Conservation (phyloP, 1,140 invertebrate species). For the Cydia fagiglandana region DNA sequence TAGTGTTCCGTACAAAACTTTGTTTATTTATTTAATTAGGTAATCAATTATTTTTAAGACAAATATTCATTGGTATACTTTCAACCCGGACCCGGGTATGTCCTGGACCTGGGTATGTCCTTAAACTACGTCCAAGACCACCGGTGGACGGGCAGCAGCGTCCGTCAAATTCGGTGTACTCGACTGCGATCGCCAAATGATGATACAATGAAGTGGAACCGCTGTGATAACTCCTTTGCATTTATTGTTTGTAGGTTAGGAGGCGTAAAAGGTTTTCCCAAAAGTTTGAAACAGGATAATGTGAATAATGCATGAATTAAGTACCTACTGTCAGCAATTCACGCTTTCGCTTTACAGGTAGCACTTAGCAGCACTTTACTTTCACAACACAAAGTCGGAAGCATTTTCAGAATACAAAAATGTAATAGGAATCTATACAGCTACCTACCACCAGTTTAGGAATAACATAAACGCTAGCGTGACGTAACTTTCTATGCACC, state of each 20-base stretch:
- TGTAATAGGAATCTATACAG: too few relatives aligned
- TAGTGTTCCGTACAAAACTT: too few relatives aligned
- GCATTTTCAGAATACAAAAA: neutral
- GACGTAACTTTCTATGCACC: too few relatives aligned
- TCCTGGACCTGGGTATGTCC: too few relatives aligned
- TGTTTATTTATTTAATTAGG: too few relatives aligned
- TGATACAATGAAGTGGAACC: neutral
- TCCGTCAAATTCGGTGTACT: too few relatives aligned
- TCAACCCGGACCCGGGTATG: too few relatives aligned
- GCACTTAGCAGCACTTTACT: neutral
- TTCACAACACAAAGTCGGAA: neutral
- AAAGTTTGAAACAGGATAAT: neutral
- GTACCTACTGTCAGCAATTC: neutral
- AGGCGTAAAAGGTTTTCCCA: neutral
- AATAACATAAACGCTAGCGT: too few relatives aligned
- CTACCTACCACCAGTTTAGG: too few relatives aligned
- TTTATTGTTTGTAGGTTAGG: neutral
- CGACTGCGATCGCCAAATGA: too few relatives aligned
- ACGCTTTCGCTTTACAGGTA: neutral
- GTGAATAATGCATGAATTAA: constrained; percentile 6
- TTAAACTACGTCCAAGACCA: too few relatives aligned
- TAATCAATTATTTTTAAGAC: neutral
- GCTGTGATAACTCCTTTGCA: neutral
- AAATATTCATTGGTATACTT: neutral
- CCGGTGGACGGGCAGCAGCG: too few relatives aligned